These are phyloP conservation scores for Lipotes vexillifer DNA, from an alignment of 2,113 vertebrate genomes.

Conservation along the genomic window DNA sequence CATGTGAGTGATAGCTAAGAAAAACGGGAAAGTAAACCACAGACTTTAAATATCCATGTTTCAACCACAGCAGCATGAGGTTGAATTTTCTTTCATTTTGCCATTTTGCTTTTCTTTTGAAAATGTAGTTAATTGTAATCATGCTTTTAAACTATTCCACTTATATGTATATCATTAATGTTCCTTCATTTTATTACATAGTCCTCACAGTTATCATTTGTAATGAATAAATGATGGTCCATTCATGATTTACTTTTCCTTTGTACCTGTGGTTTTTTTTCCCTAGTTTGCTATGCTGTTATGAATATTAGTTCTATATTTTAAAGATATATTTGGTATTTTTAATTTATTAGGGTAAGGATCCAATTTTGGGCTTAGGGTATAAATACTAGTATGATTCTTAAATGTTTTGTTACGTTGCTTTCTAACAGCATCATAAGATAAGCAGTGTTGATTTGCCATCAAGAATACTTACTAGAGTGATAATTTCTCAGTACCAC, in stretches of 20 bases:
- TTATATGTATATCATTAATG: neutral
- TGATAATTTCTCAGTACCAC: neutral
- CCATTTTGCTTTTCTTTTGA: neutral
- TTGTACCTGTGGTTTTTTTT: neutral
- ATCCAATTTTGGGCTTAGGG: neutral
- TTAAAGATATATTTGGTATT: neutral
- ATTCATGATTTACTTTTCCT: neutral
- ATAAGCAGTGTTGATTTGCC: neutral
- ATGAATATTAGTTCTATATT: neutral
- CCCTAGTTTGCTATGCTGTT: neutral
- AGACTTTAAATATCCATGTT: neutral
- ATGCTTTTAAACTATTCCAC: neutral
- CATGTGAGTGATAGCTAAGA: neutral
- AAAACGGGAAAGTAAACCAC: neutral
- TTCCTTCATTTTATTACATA: neutral
- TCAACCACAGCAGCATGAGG: neutral
- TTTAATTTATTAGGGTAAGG: neutral
- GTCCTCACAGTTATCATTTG: neutral
- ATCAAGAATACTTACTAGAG: neutral
- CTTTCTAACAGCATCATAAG: neutral
- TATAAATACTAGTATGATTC: neutral
- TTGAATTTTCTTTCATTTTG: neutral
- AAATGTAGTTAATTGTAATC: neutral
- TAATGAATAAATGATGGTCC: neutral
- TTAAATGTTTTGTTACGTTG: neutral